Percentiles rank a stretch among this genome's conserved stretches.
These are phyloP conservation scores for Lithodes maja DNA, from an alignment of 2,888 invertebrate species.

Conservation along the genomic window DNA sequence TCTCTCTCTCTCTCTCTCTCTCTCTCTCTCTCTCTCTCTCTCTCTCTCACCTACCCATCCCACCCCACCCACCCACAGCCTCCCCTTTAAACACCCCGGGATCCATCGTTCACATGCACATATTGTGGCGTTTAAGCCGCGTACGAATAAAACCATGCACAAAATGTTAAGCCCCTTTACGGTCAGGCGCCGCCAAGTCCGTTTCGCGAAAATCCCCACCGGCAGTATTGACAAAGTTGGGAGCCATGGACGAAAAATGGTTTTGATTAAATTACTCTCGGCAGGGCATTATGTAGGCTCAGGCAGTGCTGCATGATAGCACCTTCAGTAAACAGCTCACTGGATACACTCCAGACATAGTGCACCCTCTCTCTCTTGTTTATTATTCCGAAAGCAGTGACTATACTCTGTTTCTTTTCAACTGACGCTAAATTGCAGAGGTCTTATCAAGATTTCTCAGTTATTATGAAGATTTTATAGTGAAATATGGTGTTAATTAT, in stretches of 20 bases:
- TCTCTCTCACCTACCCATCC: background rate
- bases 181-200: background rate
- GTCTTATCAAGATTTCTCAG: too few relatives aligned
- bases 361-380: too few relatives aligned
- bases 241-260: background rate
- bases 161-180: conserved; percentile 29
- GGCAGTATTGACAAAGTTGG: background rate
- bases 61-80: background rate
- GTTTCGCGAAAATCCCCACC: background rate
- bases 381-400: too few relatives aligned
- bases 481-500: too few relatives aligned
- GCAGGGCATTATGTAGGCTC: background rate
- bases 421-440: too few relatives aligned
- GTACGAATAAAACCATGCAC: conserved; percentile 18
- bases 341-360: too few relatives aligned
- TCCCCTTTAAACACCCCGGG: conserved; percentile 26
- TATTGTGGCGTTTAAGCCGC: conserved; percentile 29
- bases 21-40: background rate
- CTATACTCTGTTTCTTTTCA: too few relatives aligned
- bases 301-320: background rate
- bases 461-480: too few relatives aligned
- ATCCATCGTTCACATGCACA: conserved; percentile 35
- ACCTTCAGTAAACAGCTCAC: too few relatives aligned
- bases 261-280: conserved; percentile 1
- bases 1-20: background rate